Evolutionary conservation across 2,797 vertebrate species (phyloP).

Genomic region (Pantherophis alleghaniensis): DNA sequence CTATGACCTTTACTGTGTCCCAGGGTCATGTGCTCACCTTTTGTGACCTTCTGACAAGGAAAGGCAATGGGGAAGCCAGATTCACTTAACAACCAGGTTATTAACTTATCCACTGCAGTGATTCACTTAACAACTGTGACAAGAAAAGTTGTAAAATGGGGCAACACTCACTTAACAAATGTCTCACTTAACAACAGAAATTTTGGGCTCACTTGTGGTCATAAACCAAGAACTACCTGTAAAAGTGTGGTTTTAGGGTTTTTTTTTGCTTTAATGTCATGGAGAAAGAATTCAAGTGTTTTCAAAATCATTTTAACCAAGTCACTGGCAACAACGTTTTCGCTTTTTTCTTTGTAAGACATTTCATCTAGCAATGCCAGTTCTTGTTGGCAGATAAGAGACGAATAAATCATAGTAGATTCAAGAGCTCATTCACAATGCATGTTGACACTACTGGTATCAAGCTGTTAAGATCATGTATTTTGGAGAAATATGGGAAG

Average conservation of each 20-base stretch:
- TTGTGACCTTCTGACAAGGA: not conserved
- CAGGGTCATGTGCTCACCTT: not conserved
- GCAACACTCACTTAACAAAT: not conserved
- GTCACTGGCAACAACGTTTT: not conserved
- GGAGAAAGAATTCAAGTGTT: not conserved
- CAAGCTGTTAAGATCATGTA: not conserved
- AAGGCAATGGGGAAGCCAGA: not conserved
- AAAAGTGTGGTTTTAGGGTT: not conserved
- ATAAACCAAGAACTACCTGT: not conserved
- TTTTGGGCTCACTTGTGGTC: not conserved
- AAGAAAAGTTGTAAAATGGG: not conserved
- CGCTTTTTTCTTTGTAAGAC: not conserved
- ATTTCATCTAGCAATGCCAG: not conserved
- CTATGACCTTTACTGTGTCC: not conserved
- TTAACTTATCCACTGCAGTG: not conserved
- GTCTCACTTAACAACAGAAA: not conserved
- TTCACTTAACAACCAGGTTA: not conserved
- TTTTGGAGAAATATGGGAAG: not conserved
- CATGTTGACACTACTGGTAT: not conserved
- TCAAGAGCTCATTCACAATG: not conserved
- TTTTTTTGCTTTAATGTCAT: conserved; percentile 14
- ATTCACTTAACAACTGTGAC: not conserved
- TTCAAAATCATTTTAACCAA: not conserved
- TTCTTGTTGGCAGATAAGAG: not conserved
- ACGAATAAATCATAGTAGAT: not conserved